Evolutionary conservation across 64 coral and sea anemone genomes (phyloP).

Genomic region (Acropora yongei): DNA sequence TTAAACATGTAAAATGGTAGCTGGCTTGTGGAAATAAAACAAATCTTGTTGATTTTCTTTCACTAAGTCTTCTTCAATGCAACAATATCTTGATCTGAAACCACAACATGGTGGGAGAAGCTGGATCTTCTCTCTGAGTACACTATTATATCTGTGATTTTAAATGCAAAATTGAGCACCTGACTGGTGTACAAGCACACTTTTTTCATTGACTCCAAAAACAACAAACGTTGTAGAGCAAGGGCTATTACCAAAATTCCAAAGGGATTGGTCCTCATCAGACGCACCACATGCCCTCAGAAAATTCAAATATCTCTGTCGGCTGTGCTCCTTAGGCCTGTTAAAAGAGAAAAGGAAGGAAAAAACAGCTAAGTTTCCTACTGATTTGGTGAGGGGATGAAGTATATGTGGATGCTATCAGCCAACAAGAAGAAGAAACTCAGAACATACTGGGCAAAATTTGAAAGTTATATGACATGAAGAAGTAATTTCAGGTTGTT

Average conservation of each 20-base stretch:
- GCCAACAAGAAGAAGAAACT: constrained; percentile 44
- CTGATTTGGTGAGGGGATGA: constrained; percentile 76
- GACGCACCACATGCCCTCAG: constrained; percentile 71
- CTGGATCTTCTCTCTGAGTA: constrained; percentile 7
- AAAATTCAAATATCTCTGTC: constrained; percentile 72
- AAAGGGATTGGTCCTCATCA: constrained; percentile 51
- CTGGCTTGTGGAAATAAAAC: too few relatives aligned
- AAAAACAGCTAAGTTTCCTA: constrained; percentile 11
- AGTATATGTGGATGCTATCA: constrained; percentile 33
- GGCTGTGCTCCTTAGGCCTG: constrained; percentile 71
- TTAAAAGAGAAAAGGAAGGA: constrained; percentile 52
- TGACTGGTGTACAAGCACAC: constrained; percentile 29
- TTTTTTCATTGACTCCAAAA: neutral
- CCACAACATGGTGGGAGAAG: constrained; percentile 71
- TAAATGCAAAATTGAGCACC: constrained; percentile 8
- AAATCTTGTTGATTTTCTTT: neutral
- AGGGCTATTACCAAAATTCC: constrained; percentile 36
- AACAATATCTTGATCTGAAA: constrained; percentile 15
- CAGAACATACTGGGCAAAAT: constrained; percentile 69
- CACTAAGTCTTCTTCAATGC: neutral
- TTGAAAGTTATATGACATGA: constrained; percentile 67
- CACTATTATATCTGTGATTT: neutral
- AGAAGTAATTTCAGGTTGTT: constrained; percentile 63
- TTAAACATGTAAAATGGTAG: too few relatives aligned
- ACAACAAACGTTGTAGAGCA: constrained; percentile 49